phyloP scores from a whole-genome alignment of 2,888 invertebrate species.

The Arctia plantaginis region DNA sequence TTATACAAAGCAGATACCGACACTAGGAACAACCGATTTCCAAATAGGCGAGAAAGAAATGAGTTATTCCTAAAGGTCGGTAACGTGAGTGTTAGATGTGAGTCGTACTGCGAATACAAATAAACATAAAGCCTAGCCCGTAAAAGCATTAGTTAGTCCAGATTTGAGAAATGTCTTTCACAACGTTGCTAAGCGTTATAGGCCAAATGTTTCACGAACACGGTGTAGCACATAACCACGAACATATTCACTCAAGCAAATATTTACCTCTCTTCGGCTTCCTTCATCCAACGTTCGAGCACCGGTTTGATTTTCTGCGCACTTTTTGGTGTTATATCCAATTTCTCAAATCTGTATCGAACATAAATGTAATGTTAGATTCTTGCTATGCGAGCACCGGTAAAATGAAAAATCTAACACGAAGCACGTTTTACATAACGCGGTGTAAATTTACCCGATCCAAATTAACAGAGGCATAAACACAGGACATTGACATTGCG shows the following conservation, averaged over 20 bases:
- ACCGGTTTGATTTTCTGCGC: constrained; percentile 99
- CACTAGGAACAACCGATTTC: constrained; percentile 52
- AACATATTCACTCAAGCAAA: constrained; percentile 81
- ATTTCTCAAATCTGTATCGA: constrained; percentile 97
- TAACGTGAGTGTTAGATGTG: constrained; percentile 47
- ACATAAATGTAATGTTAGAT: constrained; percentile 85
- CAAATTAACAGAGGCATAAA: constrained; percentile 81
- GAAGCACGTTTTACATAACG: constrained; percentile 59
- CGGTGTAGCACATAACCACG: constrained; percentile 78
- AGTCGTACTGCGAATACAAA: constrained; percentile 59
- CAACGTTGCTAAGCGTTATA: constrained; percentile 82
- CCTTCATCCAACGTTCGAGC: constrained; percentile 99
- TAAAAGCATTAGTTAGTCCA: constrained; percentile 84
- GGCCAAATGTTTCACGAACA: constrained; percentile 84
- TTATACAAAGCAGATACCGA: constrained; percentile 33
- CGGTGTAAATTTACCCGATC: constrained; percentile 66
- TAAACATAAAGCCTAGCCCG: constrained; percentile 73
- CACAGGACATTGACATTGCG: constrained; percentile 90
- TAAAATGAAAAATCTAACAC: constrained; percentile 58
- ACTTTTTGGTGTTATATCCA: constrained; percentile 99
- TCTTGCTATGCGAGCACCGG: constrained; percentile 75
- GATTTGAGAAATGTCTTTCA: constrained; percentile 85
- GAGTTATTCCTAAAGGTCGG: constrained; percentile 54
- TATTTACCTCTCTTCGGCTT: constrained; percentile 97
- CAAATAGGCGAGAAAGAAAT: constrained; percentile 35